Conservation (phyloP, 1,140 invertebrate species). For the Tenebrio molitor region DNA sequence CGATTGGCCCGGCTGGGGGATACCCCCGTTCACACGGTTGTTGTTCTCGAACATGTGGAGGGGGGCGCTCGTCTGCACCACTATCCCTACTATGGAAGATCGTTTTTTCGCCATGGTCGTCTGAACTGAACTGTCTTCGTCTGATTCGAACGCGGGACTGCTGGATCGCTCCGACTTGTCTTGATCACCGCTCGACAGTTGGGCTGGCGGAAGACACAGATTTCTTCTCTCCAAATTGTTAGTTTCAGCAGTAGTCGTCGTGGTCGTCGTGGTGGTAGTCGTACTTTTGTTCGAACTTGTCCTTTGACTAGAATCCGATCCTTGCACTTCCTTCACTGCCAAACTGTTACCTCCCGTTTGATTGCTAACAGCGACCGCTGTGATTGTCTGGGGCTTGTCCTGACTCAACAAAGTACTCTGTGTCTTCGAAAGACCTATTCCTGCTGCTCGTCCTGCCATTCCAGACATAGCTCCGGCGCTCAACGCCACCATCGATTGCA, state of each 20-base stretch:
- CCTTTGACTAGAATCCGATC: conserved; percentile 75
- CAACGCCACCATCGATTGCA: conserved; percentile 93
- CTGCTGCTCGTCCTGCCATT: conserved; percentile 89
- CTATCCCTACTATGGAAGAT: conserved; percentile 74
- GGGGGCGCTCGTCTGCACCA: conserved; percentile 73
- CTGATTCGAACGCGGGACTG: conserved; percentile 95
- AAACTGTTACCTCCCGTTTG: conserved; percentile 40
- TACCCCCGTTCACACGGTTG: conserved; percentile 71
- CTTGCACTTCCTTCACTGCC: conserved; percentile 60
- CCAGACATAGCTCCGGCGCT: conserved; percentile 90
- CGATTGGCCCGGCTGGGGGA: conserved; percentile 66
- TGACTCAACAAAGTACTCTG: conserved; percentile 78
- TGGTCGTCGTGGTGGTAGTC: conserved; percentile 72
- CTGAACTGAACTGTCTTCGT: conserved; percentile 82
- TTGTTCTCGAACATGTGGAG: conserved; percentile 72
- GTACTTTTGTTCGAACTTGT: conserved; percentile 73
- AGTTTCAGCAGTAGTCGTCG: conserved; percentile 67
- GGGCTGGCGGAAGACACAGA: conserved; percentile 46
- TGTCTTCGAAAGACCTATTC: conserved; percentile 86
- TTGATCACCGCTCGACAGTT: conserved; percentile 63
- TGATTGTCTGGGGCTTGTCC: conserved; percentile 72
- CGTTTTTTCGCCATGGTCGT: conserved; percentile 68
- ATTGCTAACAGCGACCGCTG: conserved; percentile 47
- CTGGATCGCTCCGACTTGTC: conserved; percentile 90
- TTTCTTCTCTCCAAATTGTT: conserved; percentile 48